phyloP scores from a whole-genome alignment of 2,888 invertebrate genomes.

The Masnerella sp. region DNA sequence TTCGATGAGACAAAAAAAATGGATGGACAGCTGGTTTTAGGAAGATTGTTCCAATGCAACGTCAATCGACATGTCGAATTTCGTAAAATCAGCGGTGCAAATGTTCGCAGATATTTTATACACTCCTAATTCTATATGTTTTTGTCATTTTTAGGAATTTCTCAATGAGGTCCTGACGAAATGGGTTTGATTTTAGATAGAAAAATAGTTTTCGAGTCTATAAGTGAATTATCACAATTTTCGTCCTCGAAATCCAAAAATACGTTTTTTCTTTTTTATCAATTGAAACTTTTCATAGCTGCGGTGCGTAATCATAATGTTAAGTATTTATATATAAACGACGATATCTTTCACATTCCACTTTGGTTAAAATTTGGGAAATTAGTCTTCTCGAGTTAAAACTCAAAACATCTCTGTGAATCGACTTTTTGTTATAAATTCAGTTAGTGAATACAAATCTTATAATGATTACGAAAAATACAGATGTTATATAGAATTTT shows the following conservation, averaged over 20 bases:
- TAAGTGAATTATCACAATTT: conserved; percentile 41
- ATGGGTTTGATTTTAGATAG: conserved; percentile 31
- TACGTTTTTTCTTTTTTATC: conserved; percentile 10
- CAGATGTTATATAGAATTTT: no score
- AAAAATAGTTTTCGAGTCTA: conserved; percentile 48
- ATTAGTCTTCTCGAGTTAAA: no score
- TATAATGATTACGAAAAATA: no score
- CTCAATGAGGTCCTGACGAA: conserved; percentile 56
- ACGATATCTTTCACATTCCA: no score
- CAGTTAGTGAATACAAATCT: no score
- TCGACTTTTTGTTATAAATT: no score
- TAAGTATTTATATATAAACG: conserved; percentile 3
- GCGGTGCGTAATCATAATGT: conserved; percentile 3
- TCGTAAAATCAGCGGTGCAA: conserved; percentile 47
- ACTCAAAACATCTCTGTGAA: no score
- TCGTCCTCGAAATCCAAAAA: conserved; percentile 39
- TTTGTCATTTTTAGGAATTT: conserved; percentile 21
- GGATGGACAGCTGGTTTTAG: conserved; percentile 46
- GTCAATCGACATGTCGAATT: conserved; percentile 22
- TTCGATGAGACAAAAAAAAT: conserved; percentile 11
- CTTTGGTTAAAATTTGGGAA: no score
- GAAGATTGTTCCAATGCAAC: conserved; percentile 29
- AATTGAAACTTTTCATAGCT: conserved; percentile 10
- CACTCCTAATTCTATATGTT: conserved; percentile 32
- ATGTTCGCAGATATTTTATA: conserved; percentile 24